phyloP scores from a whole-genome alignment of 2,888 invertebrate species.

The Thyatira batis region DNA sequence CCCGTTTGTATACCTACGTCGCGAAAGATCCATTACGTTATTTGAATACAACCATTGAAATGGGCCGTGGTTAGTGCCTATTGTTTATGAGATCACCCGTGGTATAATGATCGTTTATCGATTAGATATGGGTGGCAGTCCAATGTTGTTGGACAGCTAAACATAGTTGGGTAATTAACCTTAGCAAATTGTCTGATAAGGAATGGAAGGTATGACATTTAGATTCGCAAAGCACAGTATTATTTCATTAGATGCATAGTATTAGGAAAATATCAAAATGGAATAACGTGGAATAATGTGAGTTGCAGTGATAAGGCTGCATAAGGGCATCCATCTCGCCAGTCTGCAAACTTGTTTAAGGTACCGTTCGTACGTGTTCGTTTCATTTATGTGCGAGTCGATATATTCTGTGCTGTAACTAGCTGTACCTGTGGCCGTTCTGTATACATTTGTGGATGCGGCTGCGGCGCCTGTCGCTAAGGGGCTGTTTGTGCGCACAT shows the following conservation, averaged over 20 bases:
- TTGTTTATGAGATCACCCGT: slow-evolving; percentile 46
- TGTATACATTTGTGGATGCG: neutral
- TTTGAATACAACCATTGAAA: slow-evolving; percentile 37
- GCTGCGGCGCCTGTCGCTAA: neutral
- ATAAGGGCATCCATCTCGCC: slow-evolving; percentile 25
- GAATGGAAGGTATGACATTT: slow-evolving; percentile 29
- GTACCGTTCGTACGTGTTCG: slow-evolving; percentile 39
- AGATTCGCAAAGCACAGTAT: slow-evolving; percentile 23
- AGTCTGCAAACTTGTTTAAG: slow-evolving; percentile 48
- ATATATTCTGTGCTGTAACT: slow-evolving; percentile 27
- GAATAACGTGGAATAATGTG: no score
- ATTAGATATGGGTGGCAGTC: slow-evolving; percentile 34
- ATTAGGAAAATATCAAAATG: no score
- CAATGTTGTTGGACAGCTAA: slow-evolving; percentile 9
- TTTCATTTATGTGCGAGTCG: slow-evolving; percentile 27
- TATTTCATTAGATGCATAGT: neutral
- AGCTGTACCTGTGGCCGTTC: neutral
- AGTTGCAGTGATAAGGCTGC: slow-evolving; percentile 10
- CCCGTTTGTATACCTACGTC: slow-evolving; percentile 10
- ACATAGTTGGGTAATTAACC: slow-evolving; percentile 34
- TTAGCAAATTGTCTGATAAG: slow-evolving; percentile 23
- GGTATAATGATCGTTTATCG: slow-evolving; percentile 43
- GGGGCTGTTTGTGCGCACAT: neutral
- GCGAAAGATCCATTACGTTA: slow-evolving; percentile 34
- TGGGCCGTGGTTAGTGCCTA: slow-evolving; percentile 38